A percentile compares a stretch with the other conserved stretches of the same genome.
Conservation (phyloP, 2,888 invertebrate species). For the Dioctria rufipes region DNA sequence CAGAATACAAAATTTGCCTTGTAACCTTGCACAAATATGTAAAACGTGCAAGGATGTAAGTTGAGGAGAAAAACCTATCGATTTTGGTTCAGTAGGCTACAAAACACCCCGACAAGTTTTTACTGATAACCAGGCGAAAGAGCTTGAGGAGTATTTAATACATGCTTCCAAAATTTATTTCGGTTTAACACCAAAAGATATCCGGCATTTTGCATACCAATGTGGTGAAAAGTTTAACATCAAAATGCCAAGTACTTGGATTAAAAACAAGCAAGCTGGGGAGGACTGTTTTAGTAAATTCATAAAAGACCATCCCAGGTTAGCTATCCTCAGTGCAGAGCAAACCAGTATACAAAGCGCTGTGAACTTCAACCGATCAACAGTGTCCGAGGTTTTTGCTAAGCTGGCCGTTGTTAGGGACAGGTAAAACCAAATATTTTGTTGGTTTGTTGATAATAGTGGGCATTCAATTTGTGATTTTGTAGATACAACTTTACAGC, state of each 20-base stretch:
- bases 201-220: too few relatives aligned
- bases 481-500: constrained; percentile 7
- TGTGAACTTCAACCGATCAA: constrained; percentile 6
- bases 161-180: constrained; percentile 2
- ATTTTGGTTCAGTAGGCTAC: neutral
- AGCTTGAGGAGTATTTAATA: constrained; percentile 3
- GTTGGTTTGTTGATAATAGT: neutral
- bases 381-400: neutral
- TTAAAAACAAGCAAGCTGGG: neutral
- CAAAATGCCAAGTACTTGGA: neutral
- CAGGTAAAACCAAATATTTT: neutral
- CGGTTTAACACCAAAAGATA: neutral
- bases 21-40: neutral
- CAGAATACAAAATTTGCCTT: constrained; percentile 6
- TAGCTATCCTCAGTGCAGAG: neutral
- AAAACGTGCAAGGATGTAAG: neutral
- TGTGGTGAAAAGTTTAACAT: too few relatives aligned
- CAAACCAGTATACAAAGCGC: neutral
- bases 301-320: constrained; percentile 1
- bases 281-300: neutral
- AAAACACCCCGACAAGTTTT: neutral
- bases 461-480: neutral
- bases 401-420: neutral
- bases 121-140: constrained; percentile 4
- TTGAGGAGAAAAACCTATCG: neutral